Percentiles rank a stretch among this genome's conserved stretches.
These are phyloP conservation scores for Myripristis jacobus DNA, from an alignment of 2,797 vertebrate species.

Conservation along the genomic window DNA sequence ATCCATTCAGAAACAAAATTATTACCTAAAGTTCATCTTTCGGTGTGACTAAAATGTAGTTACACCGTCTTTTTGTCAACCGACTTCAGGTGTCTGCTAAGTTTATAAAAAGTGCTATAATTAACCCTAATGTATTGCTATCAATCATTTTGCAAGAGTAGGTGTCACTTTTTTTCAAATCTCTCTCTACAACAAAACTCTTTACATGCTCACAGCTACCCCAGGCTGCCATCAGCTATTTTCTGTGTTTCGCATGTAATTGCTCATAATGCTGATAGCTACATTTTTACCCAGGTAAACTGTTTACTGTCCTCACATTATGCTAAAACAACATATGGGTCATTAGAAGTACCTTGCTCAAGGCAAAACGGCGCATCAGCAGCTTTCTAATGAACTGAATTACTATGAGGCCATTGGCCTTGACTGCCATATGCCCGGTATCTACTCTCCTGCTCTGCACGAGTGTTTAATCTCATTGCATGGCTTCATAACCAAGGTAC, in stretches of 20 bases:
- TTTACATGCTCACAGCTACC: not conserved
- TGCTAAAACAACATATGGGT: conserved; percentile 47
- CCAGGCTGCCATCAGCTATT: not conserved
- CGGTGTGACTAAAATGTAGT: not conserved
- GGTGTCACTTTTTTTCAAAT: too few relatives aligned
- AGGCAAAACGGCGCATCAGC: conserved; percentile 52
- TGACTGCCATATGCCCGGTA: conserved; percentile 58
- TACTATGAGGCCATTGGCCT: conserved; percentile 41
- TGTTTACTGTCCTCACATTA: conserved; percentile 11
- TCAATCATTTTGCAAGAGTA: too few relatives aligned
- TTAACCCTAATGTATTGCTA: too few relatives aligned
- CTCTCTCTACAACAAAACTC: not conserved
- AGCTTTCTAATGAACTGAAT: conserved; percentile 58
- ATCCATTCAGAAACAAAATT: conserved; percentile 7
- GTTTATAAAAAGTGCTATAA: too few relatives aligned
- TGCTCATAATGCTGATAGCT: not conserved
- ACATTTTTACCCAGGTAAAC: not conserved
- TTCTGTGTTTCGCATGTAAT: not conserved
- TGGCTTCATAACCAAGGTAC: conserved; percentile 14
- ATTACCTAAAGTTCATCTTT: conserved; percentile 14
- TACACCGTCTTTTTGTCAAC: too few relatives aligned
- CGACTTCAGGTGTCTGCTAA: too few relatives aligned
- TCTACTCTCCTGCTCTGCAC: conserved; percentile 27
- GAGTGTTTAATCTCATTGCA: conserved; percentile 27
- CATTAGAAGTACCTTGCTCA: conserved; percentile 45